A percentile compares a stretch with the other conserved stretches of the same genome.
Conservation (phyloP, 1,140 invertebrate genomes). For the Homalodisca vitripennis region DNA sequence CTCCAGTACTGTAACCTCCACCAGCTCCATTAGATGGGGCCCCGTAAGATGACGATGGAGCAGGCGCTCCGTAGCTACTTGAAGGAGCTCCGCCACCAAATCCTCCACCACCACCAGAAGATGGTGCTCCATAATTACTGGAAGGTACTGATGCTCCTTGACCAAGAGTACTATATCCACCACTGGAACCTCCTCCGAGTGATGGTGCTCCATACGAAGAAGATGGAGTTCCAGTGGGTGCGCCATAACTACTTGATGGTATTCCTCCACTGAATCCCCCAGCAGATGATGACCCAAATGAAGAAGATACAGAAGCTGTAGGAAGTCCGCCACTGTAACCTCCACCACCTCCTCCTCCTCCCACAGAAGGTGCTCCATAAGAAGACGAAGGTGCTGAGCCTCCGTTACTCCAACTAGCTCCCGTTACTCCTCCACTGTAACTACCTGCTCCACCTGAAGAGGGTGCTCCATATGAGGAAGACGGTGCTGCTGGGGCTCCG, state of each 20-base stretch:
- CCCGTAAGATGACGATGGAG: slow-evolving; percentile 35
- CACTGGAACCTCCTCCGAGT: background rate
- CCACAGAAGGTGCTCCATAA: slow-evolving; percentile 37
- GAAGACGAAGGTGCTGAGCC: slow-evolving; percentile 28
- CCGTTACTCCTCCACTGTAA: slow-evolving; percentile 1
- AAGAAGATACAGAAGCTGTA: background rate
- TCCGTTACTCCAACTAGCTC: slow-evolving; percentile 1
- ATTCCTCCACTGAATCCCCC: background rate
- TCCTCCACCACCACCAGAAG: background rate
- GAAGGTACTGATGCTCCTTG: slow-evolving; percentile 31
- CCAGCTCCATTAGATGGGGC: slow-evolving; percentile 20
- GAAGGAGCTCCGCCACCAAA: slow-evolving; percentile 27
- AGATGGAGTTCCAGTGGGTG: slow-evolving; percentile 4
- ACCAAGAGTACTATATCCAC: slow-evolving; percentile 4
- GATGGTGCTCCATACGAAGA: slow-evolving; percentile 32
- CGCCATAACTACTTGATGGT: slow-evolving; percentile 4
- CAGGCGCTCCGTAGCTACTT: slow-evolving; percentile 30
- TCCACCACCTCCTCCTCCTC: slow-evolving; percentile 2
- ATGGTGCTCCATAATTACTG: slow-evolving; percentile 30
- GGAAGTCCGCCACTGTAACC: slow-evolving; percentile 33
- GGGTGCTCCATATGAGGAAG: slow-evolving; percentile 34
- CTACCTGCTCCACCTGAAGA: slow-evolving; percentile 31
- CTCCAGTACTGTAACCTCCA: slow-evolving; percentile 13
- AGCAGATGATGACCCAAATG: background rate
- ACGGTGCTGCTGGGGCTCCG: slow-evolving; percentile 32